Evolutionary conservation across 1,140 invertebrate genomes (phyloP).

Genomic region (Argopecten irradians): DNA sequence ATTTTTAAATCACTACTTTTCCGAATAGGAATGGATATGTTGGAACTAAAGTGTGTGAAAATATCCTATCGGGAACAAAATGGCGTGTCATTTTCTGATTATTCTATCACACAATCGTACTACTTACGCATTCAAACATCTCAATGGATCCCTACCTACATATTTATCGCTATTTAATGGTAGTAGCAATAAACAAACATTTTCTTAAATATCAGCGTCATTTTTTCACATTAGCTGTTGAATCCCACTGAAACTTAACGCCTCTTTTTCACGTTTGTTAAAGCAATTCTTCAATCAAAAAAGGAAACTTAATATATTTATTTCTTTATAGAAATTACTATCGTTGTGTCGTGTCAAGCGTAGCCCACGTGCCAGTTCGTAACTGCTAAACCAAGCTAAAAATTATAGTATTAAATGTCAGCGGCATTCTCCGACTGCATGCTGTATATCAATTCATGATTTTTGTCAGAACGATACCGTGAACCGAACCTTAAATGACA

Average conservation of each 20-base stretch:
- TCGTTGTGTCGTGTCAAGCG: background rate
- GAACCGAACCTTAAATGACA: background rate
- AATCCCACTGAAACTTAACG: background rate
- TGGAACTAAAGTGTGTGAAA: too few species aligned
- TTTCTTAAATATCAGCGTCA: background rate
- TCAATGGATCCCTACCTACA: background rate
- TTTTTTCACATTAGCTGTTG: background rate
- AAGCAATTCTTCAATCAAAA: background rate
- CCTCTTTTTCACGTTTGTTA: background rate
- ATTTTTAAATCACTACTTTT: too few species aligned
- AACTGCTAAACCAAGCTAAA: background rate
- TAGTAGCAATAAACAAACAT: background rate
- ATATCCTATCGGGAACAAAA: too few species aligned
- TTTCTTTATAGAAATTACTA: slow-evolving; percentile 13
- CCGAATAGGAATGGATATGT: too few species aligned
- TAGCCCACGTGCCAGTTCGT: background rate
- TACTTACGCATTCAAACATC: background rate
- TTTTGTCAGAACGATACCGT: background rate
- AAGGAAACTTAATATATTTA: slow-evolving; percentile 2
- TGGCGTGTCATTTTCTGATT: too few species aligned
- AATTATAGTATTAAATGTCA: slow-evolving; percentile 23
- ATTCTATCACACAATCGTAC: too few species aligned
- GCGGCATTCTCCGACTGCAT: background rate
- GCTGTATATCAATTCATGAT: background rate
- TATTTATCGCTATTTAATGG: background rate